phyloP scores from a whole-genome alignment of 2,113 vertebrate genomes.

The Silurus asotus region DNA sequence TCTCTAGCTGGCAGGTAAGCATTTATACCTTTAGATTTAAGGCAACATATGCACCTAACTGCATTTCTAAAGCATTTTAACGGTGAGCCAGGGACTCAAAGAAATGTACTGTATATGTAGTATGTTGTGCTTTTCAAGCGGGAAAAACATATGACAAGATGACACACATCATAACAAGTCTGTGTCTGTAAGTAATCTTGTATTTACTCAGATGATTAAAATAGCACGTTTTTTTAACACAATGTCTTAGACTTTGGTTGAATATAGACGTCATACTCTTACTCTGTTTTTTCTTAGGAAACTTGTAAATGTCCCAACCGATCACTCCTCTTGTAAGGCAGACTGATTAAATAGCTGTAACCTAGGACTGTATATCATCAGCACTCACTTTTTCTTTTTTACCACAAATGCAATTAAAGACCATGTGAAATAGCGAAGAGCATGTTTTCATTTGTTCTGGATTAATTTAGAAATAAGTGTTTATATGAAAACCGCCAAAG shows the following conservation, averaged over 20 bases:
- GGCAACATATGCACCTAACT: not conserved
- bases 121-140: not conserved
- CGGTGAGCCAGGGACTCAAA: not conserved
- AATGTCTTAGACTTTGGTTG: constrained; percentile 17
- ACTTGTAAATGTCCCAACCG: constrained; percentile 57
- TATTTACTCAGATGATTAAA: constrained; percentile 21
- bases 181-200: not conserved
- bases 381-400: constrained; percentile 1
- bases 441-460: constrained; percentile 11
- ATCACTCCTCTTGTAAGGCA: constrained; percentile 37
- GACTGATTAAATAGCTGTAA: constrained; percentile 52
- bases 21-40: not conserved
- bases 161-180: not conserved
- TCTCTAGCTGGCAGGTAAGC: not conserved
- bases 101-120: not conserved
- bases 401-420: constrained; percentile 18
- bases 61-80: not conserved
- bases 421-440: constrained; percentile 29
- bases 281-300: constrained; percentile 37
- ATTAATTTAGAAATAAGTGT: constrained; percentile 14
- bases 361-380: constrained; percentile 47
- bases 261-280: constrained; percentile 36
- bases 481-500: not conserved
- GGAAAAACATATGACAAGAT: not conserved
- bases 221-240: not conserved